phyloP scores from a whole-genome alignment of 2,113 vertebrate species.

The Entelurus aequoreus region DNA sequence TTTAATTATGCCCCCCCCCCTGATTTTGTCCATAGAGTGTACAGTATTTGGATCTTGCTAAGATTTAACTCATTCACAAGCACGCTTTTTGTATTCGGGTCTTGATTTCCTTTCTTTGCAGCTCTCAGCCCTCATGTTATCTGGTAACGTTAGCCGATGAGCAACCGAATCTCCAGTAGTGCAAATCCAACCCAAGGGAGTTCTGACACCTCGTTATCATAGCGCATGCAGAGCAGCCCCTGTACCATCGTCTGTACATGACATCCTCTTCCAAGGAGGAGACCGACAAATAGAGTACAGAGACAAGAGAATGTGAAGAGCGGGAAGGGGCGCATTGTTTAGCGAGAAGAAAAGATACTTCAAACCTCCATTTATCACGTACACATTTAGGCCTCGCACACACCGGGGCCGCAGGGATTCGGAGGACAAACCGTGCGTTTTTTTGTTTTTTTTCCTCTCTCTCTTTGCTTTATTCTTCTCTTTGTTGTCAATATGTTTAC shows the following conservation, averaged over 20 bases:
- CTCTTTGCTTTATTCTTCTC: not conserved
- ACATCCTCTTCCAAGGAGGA: conserved; percentile 24
- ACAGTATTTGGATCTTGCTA: not conserved
- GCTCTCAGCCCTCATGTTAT: conserved; percentile 4
- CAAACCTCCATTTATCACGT: conserved; percentile 26
- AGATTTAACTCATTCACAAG: not conserved
- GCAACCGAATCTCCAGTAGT: conserved; percentile 39
- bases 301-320: conserved; percentile 11
- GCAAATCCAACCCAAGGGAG: conserved; percentile 46
- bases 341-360: conserved; percentile 10
- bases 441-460: conserved; percentile 20
- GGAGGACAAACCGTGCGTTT: conserved; percentile 12
- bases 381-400: conserved; percentile 38
- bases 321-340: conserved; percentile 8
- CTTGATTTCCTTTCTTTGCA: conserved; percentile 11
- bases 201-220: conserved; percentile 53
- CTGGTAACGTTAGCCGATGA: conserved; percentile 38
- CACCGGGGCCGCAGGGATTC: conserved; percentile 34
- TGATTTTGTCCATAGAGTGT: not conserved
- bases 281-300: conserved; percentile 16
- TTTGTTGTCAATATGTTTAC: not conserved
- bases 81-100: conserved; percentile 11
- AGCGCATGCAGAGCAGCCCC: conserved; percentile 37
- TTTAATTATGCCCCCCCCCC: not conserved
- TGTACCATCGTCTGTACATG: conserved; percentile 31